These are phyloP conservation scores for Hirudo medicinalis DNA, from an alignment of 1,140 invertebrate species.

Conservation along the genomic window DNA sequence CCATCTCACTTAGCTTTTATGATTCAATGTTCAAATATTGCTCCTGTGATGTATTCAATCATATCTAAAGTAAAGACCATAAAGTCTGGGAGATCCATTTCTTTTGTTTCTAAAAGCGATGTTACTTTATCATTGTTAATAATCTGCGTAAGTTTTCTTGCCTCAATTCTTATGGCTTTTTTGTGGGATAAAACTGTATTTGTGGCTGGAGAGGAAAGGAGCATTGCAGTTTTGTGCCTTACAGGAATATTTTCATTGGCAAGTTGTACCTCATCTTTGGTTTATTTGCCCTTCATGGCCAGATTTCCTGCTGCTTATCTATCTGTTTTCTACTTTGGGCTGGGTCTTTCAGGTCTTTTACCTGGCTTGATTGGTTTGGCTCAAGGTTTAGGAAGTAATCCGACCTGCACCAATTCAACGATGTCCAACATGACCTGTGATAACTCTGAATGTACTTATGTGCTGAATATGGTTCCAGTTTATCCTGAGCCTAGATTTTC, in stretches of 20 bases:
- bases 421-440: neutral
- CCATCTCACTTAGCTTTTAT: constrained; percentile 62
- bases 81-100: no score
- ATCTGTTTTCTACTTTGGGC: constrained; percentile 18
- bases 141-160: neutral
- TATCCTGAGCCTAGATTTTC: constrained; percentile 10
- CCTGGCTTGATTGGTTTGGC: constrained; percentile 16
- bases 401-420: constrained; percentile 12
- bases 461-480: neutral
- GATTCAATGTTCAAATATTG: constrained; percentile 43
- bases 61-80: constrained; percentile 8
- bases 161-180: constrained; percentile 5
- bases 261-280: constrained; percentile 71
- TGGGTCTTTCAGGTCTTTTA: constrained; percentile 16
- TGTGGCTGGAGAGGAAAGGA: constrained; percentile 44
- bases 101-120: neutral
- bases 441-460: neutral
- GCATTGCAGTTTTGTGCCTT: constrained; percentile 54
- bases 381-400: constrained; percentile 15
- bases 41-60: constrained; percentile 3
- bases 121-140: constrained; percentile 6
- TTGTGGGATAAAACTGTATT: constrained; percentile 10
- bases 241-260: constrained; percentile 64
- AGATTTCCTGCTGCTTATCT: constrained; percentile 17
- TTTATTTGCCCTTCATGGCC: constrained; percentile 36